These are phyloP conservation scores for Phyllotreta cruciferae DNA, from an alignment of 2,888 invertebrate genomes.

Conservation along the genomic window DNA sequence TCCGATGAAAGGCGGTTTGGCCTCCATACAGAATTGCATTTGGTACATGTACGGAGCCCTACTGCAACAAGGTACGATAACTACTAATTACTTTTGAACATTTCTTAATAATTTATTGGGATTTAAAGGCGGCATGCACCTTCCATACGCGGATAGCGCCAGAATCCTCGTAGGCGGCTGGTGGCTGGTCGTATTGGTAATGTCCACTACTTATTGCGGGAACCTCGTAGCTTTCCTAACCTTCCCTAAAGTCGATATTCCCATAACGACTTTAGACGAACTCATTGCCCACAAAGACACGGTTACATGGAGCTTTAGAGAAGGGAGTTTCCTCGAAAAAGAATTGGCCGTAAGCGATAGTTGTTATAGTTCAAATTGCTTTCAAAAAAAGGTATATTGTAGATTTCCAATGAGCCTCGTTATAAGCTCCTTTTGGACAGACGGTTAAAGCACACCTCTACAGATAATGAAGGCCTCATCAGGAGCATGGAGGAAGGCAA, in stretches of 20 bases:
- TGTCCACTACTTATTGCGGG: conserved; percentile 91
- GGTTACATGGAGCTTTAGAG: conserved; percentile 78
- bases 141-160: conserved; percentile 86
- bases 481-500: conserved; percentile 68
- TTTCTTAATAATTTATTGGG: background rate
- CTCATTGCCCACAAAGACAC: conserved; percentile 65
- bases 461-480: conserved; percentile 58
- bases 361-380: conserved; percentile 13
- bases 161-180: conserved; percentile 86
- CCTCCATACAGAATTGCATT: conserved; percentile 74
- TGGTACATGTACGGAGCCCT: conserved; percentile 93
- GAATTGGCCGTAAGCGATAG: conserved; percentile 62
- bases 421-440: conserved; percentile 66
- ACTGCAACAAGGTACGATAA: conserved; percentile 67
- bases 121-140: conserved; percentile 79
- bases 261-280: conserved; percentile 73
- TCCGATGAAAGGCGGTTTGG: conserved; percentile 64
- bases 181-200: conserved; percentile 90
- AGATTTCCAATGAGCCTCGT: conserved; percentile 69
- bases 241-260: conserved; percentile 81
- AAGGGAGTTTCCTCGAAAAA: conserved; percentile 77
- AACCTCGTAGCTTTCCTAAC: conserved; percentile 92
- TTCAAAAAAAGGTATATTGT: too few species aligned
- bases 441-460: conserved; percentile 63
- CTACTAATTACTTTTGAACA: background rate